Base-by-base conservation (phyloP, 92 coral and sea anemone species). In the Virgularia gustaviana region DNA sequence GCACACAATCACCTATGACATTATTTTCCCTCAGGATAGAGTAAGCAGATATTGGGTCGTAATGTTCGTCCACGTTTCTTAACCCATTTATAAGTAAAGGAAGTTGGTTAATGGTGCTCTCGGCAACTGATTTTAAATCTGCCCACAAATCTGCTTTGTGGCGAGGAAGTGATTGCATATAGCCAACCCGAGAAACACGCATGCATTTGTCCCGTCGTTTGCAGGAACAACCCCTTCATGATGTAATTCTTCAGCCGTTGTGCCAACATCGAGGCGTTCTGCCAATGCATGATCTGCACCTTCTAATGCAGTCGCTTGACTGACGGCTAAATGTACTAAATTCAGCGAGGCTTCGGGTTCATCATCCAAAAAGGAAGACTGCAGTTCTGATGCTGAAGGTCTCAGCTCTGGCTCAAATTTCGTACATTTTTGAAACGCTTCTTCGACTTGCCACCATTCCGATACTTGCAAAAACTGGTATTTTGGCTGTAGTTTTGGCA, bases 121-220 rank as follows among this genome's bases (percentile, higher is more conserved):
- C 68, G 11, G 68, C 45, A 32, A 36, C 16, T 10, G 68, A 4
- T 61, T 34, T 61, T 36, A 61, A 3, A 1, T 36, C 68, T 11
- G 5, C 24, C 68, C 68, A 61, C 2, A 11, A n/a, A n/a, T 4
- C 8, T 32, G 20, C 16, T 61, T 35, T 16, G 24, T 1, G n/a
- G 47, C 35, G 1, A 61, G 47, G 45, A 61, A 36, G 43, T 36
- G 68, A 25, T 47, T 47, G 22, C 55, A 41, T 65, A 39, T 42
- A 18, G 12, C 72, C 36, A 65, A 20, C 19, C 36, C 15, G 9
- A 65, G 55, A 28, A 65, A 65, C 24, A 36, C 72, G 39, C 72
- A 65, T 11, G 72, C 54, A 65, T 65, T 64, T 27, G 72, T 64
- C 12, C 72, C 72, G 42, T 64, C 72, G 19, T 33, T 36, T 25